Conservation (phyloP, 2,113 vertebrate species). For the Vanacampus margaritifer region DNA sequence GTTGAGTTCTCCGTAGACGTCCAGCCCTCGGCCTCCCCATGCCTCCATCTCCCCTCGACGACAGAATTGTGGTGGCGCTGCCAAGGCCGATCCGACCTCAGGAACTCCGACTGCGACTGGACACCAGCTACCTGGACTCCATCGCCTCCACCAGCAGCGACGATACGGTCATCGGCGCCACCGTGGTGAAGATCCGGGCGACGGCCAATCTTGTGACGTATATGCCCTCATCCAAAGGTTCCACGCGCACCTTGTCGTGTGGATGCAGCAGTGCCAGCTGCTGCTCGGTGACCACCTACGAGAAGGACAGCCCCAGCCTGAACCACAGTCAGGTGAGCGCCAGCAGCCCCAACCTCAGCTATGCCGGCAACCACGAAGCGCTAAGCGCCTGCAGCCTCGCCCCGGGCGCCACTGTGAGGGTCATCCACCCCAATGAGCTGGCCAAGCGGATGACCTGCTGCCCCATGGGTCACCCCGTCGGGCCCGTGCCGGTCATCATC, state of each 20-base stretch:
- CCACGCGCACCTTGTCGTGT: slow-evolving; percentile 98
- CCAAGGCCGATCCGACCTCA: slow-evolving; percentile 97
- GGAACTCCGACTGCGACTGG: slow-evolving; percentile 94
- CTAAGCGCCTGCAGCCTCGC: slow-evolving; percentile 79
- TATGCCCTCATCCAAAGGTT: slow-evolving; percentile 99
- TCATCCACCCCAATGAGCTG: slow-evolving; percentile 92
- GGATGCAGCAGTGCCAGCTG: slow-evolving; percentile 99
- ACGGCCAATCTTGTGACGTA: slow-evolving; percentile 89
- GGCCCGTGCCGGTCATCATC: slow-evolving; percentile 90
- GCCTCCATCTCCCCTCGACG: slow-evolving; percentile 99
- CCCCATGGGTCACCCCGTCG: slow-evolving; percentile 84
- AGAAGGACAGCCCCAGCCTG: slow-evolving; percentile 84
- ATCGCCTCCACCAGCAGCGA: slow-evolving; percentile 64
- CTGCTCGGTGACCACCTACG: slow-evolving; percentile 95
- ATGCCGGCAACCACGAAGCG: slow-evolving; percentile 78
- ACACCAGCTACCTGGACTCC: slow-evolving; percentile 87
- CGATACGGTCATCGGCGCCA: slow-evolving; percentile 76
- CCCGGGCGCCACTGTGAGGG: slow-evolving; percentile 71
- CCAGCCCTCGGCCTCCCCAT: slow-evolving; percentile 92
- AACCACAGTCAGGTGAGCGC: slow-evolving; percentile 83
- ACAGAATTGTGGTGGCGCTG: slow-evolving; percentile 98
- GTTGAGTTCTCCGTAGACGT: slow-evolving; percentile 85
- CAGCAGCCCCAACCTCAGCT: slow-evolving; percentile 75
- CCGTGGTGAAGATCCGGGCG: slow-evolving; percentile 88
- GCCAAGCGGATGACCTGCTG: slow-evolving; percentile 93